Percentiles rank a stretch among this genome's conserved stretches.
Conservation (phyloP, 2,113 vertebrate genomes). For the Ginglymostoma cirratum region DNA sequence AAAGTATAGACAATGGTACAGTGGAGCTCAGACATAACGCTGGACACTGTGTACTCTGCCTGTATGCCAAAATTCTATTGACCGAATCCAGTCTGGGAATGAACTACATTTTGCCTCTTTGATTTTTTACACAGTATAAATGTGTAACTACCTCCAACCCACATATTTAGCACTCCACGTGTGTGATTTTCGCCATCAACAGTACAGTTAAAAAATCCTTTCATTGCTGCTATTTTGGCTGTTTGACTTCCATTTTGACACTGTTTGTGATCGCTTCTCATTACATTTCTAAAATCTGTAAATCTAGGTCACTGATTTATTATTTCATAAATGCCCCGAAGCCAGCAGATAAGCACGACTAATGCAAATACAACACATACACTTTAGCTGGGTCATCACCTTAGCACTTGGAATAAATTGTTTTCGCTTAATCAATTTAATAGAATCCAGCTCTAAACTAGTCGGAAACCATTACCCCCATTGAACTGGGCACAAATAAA, state of each 20-base stretch:
- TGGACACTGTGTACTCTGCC: neutral
- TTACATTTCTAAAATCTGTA: constrained; percentile 8
- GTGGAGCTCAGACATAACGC: neutral
- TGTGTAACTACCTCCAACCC: neutral
- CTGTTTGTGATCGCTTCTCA: constrained; percentile 17
- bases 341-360: constrained; percentile 31
- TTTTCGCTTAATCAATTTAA: constrained; percentile 36
- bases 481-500: constrained; percentile 30
- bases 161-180: neutral
- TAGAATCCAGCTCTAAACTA: constrained; percentile 30
- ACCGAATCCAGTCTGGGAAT: neutral
- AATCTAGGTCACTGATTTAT: constrained; percentile 38
- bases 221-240: constrained; percentile 36
- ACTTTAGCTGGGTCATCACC: constrained; percentile 36
- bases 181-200: constrained; percentile 38
- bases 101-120: neutral
- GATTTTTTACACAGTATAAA: neutral
- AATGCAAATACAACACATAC: constrained; percentile 33
- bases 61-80: neutral
- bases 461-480: constrained; percentile 3
- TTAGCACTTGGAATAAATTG: constrained; percentile 35
- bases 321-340: constrained; percentile 37
- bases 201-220: constrained; percentile 34
- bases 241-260: constrained; percentile 39
- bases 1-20: neutral